Conservation (phyloP, 2,888 invertebrate genomes). For the Oxyteleia sp. region DNA sequence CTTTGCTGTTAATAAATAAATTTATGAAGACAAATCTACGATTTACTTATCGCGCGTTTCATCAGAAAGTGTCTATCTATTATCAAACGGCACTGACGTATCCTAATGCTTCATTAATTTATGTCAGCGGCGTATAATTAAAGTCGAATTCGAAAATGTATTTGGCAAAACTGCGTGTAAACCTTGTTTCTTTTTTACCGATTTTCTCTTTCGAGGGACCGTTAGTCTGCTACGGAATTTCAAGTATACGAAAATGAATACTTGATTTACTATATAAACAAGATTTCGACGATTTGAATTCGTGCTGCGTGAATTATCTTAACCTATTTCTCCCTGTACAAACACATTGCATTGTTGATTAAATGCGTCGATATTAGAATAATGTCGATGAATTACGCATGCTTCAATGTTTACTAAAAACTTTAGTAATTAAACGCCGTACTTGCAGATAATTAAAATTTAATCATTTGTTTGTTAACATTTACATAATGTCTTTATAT, state of each 20-base stretch:
- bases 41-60: neutral
- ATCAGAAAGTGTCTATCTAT: conserved; percentile 11
- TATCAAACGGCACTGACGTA: neutral
- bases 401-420: no score
- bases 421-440: no score
- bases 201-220: conserved; percentile 59
- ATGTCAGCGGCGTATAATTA: conserved; percentile 46
- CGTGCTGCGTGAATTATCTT: conserved; percentile 52
- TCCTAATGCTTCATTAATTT: conserved; percentile 28
- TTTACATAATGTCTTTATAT: no score
- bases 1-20: neutral
- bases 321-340: conserved; percentile 49
- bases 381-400: conserved; percentile 17
- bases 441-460: no score
- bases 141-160: conserved; percentile 42
- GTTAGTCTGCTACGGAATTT: conserved; percentile 58
- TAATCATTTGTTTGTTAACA: no score
- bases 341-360: conserved; percentile 29
- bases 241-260: conserved; percentile 56
- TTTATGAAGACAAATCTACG: neutral
- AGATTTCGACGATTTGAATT: conserved; percentile 44
- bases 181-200: conserved; percentile 5
- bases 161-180: conserved; percentile 38
- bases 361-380: conserved; percentile 3
- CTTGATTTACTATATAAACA: conserved; percentile 63